These are phyloP conservation scores for Drosophila rhopaloa DNA, from an alignment of 1,140 invertebrate genomes.

Conservation along the genomic window DNA sequence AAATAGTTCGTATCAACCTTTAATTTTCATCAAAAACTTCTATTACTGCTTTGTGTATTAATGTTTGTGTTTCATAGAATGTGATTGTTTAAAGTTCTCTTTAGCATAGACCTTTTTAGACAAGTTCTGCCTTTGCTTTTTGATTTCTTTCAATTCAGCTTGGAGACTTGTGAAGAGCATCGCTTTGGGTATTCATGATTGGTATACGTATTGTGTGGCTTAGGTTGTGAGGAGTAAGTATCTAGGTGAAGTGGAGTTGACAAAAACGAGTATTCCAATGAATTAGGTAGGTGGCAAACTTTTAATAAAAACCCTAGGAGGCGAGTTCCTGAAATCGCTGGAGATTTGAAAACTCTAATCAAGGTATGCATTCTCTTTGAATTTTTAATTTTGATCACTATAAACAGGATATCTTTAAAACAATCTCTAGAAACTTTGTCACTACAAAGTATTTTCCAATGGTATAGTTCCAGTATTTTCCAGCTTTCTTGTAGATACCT, in stretches of 20 bases:
- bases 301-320: slow-evolving; percentile 22
- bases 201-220: slow-evolving; percentile 42
- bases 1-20: slow-evolving; percentile 80
- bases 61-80: slow-evolving; percentile 24
- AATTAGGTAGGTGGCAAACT: slow-evolving; percentile 32
- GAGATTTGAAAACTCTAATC: slow-evolving; percentile 5
- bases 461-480: too few relatives aligned
- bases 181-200: slow-evolving; percentile 36
- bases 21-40: slow-evolving; percentile 59
- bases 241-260: slow-evolving; percentile 41
- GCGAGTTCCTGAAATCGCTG: neutral
- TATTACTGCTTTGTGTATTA: slow-evolving; percentile 28
- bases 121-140: slow-evolving; percentile 31
- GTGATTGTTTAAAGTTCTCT: slow-evolving; percentile 42
- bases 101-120: slow-evolving; percentile 25
- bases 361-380: too few relatives aligned
- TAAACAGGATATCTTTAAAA: neutral
- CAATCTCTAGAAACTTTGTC: neutral
- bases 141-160: slow-evolving; percentile 37
- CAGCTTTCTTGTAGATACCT: neutral
- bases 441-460: too few relatives aligned
- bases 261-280: slow-evolving; percentile 44
- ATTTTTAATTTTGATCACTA: too few relatives aligned
- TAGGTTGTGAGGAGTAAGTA: slow-evolving; percentile 44
- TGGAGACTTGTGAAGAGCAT: slow-evolving; percentile 23